Evolutionary conservation across 1,140 invertebrate genomes (phyloP).

Genomic region (Tribolium madens): DNA sequence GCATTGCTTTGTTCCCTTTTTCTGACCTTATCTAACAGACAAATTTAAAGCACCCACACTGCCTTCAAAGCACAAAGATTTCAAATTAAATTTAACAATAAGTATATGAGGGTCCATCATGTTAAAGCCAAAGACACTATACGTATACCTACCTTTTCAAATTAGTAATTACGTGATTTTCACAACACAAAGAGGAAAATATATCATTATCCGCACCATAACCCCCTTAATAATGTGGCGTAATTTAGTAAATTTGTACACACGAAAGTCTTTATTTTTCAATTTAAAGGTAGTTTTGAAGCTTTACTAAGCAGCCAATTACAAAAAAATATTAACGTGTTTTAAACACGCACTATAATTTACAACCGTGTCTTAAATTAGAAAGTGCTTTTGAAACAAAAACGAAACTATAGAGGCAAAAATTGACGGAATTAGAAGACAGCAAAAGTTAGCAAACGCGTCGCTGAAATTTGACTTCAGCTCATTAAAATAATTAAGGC

Average conservation of each 20-base stretch:
- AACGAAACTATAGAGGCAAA: not conserved
- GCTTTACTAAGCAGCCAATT: not conserved
- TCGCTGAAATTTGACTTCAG: not conserved
- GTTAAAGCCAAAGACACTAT: not conserved
- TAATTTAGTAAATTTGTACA: not conserved
- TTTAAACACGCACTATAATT: not conserved
- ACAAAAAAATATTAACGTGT: not conserved
- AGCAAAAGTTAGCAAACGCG: not conserved
- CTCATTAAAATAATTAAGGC: slow-evolving; percentile 31
- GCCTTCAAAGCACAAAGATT: not conserved
- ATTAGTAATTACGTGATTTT: not conserved
- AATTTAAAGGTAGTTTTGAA: not conserved
- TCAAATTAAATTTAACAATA: not conserved
- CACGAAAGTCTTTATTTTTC: not conserved
- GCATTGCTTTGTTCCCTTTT: not conserved
- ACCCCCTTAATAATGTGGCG: not conserved
- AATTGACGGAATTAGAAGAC: not conserved
- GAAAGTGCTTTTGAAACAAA: not conserved
- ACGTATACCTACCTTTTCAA: no score
- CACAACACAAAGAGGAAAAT: not conserved
- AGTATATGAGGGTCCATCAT: not conserved
- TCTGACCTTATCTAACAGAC: not conserved
- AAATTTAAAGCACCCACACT: not conserved
- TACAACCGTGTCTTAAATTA: not conserved
- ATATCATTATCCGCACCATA: not conserved